Evolutionary conservation across 2,888 invertebrate species (phyloP).

Genomic region (Neria commutata): DNA sequence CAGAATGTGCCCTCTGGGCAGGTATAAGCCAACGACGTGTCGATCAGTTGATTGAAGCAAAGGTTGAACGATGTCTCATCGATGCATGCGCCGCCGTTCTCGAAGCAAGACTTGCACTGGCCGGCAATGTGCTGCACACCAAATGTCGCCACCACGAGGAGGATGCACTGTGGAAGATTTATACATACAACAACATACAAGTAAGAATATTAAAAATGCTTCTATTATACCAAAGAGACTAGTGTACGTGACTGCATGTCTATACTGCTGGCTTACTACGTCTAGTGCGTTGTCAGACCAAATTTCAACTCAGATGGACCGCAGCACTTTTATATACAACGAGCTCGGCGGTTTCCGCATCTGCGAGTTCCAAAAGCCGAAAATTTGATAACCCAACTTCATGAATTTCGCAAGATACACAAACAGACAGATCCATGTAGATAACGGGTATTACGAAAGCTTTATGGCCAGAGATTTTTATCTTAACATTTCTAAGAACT

Average conservation of each 20-base stretch:
- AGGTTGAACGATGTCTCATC: constrained; percentile 42
- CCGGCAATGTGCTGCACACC: constrained; percentile 20
- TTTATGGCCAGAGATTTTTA: too few species aligned
- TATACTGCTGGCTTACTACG: too few species aligned
- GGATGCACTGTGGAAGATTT: constrained; percentile 5
- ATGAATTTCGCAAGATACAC: too few species aligned
- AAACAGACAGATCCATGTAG: too few species aligned
- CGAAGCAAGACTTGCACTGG: constrained; percentile 38
- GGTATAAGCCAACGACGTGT: background rate
- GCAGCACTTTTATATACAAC: background rate
- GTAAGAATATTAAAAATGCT: background rate
- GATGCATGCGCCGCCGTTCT: constrained; percentile 40
- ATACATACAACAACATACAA: too few species aligned
- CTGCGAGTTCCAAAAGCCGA: too few species aligned
- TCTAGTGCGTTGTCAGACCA: too few species aligned
- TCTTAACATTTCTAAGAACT: too few species aligned
- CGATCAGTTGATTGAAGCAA: constrained; percentile 29
- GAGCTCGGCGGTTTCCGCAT: too few species aligned
- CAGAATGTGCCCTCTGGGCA: constrained; percentile 40
- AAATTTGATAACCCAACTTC: too few species aligned
- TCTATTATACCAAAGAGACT: constrained; percentile 4
- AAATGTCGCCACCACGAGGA: constrained; percentile 8
- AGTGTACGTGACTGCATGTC: constrained; percentile 6
- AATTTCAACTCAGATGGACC: too few species aligned
- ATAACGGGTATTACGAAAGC: too few species aligned